Percentiles rank a stretch among this genome's conserved stretches.
Conservation (phyloP, 64 coral and sea anemone species). For the Montipora foliosa region DNA sequence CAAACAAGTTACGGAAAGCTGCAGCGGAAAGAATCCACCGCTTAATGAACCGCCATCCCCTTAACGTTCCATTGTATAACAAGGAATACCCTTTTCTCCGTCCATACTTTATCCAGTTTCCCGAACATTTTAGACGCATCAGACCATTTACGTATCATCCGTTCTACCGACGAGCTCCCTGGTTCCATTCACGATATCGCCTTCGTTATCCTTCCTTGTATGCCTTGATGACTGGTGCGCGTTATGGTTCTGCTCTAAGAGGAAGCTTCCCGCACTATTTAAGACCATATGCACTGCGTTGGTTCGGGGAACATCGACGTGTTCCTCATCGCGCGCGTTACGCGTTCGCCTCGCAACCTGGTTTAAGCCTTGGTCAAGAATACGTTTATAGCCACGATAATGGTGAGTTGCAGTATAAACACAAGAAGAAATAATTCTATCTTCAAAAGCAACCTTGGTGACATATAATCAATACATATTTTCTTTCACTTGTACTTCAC, state of each 20-base stretch:
- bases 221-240: background rate
- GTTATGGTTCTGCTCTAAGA: background rate
- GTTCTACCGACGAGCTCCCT: background rate
- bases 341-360: background rate
- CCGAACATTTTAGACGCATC: constrained; percentile 20
- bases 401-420: background rate
- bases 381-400: background rate
- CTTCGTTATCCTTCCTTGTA: background rate
- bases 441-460: too few species aligned
- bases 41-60: constrained; percentile 30
- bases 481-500: too few species aligned
- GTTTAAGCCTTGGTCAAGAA: background rate
- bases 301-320: background rate
- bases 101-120: background rate
- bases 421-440: too few species aligned
- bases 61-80: constrained; percentile 22
- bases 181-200: constrained; percentile 12
- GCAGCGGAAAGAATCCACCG: constrained; percentile 15
- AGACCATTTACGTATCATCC: background rate
- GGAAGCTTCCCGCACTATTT: background rate
- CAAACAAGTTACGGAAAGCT: constrained; percentile 30
- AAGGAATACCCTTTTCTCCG: background rate
- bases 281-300: constrained; percentile 2
- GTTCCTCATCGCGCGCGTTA: background rate
- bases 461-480: too few species aligned